Conservation (phyloP, 1,140 invertebrate genomes). For the Eufriesea mexicana region DNA sequence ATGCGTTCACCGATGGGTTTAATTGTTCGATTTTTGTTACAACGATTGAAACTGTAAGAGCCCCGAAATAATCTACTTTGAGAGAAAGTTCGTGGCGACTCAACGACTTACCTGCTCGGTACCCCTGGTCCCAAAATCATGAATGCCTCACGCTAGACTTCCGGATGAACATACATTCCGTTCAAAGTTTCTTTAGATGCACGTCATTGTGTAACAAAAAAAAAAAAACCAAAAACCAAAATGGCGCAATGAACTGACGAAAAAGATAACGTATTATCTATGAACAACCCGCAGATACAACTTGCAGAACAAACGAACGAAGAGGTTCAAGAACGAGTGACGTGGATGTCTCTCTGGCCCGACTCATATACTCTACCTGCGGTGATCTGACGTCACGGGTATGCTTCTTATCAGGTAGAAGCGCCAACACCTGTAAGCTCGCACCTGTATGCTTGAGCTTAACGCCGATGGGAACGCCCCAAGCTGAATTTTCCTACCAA, state of each 20-base stretch:
- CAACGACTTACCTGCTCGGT: conserved; percentile 10
- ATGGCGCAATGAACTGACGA: background rate
- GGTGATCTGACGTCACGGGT: conserved; percentile 80
- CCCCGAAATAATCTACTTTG: too few relatives aligned
- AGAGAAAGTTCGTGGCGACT: background rate
- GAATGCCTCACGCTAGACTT: conserved; percentile 21
- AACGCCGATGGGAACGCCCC: conserved; percentile 60
- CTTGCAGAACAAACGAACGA: conserved; percentile 69
- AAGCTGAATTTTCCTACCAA: conserved; percentile 18
- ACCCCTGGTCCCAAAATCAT: background rate
- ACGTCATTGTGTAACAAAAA: background rate
- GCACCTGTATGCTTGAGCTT: conserved; percentile 60
- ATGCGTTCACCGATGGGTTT: background rate
- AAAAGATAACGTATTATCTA: conserved; percentile 2
- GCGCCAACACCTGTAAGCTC: conserved; percentile 69
- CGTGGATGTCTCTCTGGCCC: conserved; percentile 76
- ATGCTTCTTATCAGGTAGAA: conserved; percentile 77
- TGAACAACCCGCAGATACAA: conserved; percentile 23
- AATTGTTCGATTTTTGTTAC: background rate
- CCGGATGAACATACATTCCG: conserved; percentile 30
- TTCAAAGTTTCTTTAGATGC: too few relatives aligned
- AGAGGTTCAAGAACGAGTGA: conserved; percentile 79
- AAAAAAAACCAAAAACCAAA: background rate
- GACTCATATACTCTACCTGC: conserved; percentile 81
- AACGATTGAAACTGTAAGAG: too few relatives aligned